Percentiles rank a stretch among this genome's conserved stretches.
These are phyloP conservation scores for Amphiprion ocellaris DNA, from an alignment of 2,113 vertebrate genomes.

Conservation along the genomic window DNA sequence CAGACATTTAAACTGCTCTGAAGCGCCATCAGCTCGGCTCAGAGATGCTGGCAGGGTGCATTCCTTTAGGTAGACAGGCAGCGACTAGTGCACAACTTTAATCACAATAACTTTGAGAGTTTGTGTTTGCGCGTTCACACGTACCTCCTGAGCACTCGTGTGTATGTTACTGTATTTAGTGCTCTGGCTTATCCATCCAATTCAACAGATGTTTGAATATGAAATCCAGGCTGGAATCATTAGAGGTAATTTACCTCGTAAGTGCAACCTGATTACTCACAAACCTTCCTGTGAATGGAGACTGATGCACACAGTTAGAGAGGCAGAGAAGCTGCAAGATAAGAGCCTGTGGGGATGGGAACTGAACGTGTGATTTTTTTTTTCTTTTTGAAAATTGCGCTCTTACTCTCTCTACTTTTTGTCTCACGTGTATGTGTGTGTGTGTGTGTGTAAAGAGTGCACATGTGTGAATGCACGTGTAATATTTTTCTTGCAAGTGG, in stretches of 20 bases:
- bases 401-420: conserved; percentile 11
- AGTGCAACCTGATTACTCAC: conserved; percentile 41
- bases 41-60: conserved; percentile 11
- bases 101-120: not conserved
- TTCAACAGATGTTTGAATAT: conserved; percentile 63
- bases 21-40: conserved; percentile 32
- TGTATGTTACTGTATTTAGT: conserved; percentile 31
- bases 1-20: conserved; percentile 42
- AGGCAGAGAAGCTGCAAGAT: not conserved
- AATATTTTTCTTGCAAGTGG: conserved; percentile 45
- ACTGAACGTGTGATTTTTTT: conserved; percentile 8
- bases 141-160: conserved; percentile 5
- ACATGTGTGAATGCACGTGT: conserved; percentile 33
- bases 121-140: not conserved
- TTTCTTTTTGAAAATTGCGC: not conserved
- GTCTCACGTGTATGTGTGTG: conserved; percentile 33
- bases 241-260: conserved; percentile 53
- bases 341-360: not conserved
- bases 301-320: not conserved
- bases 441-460: not conserved
- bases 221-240: conserved; percentile 56
- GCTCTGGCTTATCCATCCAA: conserved; percentile 46
- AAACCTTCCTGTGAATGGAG: conserved; percentile 21
- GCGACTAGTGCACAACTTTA: conserved; percentile 12
- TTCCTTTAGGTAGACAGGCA: conserved; percentile 8